These are phyloP conservation scores for Hirundo rustica DNA, from an alignment of 2,797 vertebrate species.

Conservation along the genomic window DNA sequence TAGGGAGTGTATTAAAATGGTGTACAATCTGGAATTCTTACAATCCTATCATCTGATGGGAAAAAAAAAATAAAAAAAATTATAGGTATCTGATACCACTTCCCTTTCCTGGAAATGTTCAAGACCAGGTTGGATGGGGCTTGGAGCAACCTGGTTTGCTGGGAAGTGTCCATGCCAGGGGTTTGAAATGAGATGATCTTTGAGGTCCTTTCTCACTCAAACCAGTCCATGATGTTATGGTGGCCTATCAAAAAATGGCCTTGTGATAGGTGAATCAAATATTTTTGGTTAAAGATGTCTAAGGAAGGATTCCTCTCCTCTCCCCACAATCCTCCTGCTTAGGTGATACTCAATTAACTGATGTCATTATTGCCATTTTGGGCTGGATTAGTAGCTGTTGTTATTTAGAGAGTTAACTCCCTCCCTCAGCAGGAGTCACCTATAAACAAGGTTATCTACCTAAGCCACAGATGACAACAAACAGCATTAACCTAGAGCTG, in stretches of 20 bases:
- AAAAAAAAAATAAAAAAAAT: background rate
- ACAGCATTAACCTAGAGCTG: background rate
- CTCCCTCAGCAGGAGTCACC: background rate
- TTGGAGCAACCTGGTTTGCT: background rate
- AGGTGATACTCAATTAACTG: background rate
- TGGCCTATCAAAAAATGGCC: accelerated
- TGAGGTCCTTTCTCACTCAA: background rate
- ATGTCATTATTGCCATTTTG: background rate
- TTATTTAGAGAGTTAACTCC: background rate
- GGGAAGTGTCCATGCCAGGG: background rate
- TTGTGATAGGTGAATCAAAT: accelerated
- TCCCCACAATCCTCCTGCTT: background rate
- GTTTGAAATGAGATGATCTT: accelerated
- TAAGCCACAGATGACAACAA: background rate
- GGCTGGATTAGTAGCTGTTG: background rate
- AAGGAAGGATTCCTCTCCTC: background rate
- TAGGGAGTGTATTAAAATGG: background rate
- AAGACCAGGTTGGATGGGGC: background rate
- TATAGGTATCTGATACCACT: accelerated
- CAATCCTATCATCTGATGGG: background rate
- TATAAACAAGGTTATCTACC: background rate
- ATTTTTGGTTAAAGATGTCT: background rate
- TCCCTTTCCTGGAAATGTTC: background rate
- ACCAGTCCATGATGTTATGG: background rate
- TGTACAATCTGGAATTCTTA: background rate